Evolutionary conservation across 2,888 invertebrate genomes (phyloP).

Genomic region (Yponomeuta malinellus): DNA sequence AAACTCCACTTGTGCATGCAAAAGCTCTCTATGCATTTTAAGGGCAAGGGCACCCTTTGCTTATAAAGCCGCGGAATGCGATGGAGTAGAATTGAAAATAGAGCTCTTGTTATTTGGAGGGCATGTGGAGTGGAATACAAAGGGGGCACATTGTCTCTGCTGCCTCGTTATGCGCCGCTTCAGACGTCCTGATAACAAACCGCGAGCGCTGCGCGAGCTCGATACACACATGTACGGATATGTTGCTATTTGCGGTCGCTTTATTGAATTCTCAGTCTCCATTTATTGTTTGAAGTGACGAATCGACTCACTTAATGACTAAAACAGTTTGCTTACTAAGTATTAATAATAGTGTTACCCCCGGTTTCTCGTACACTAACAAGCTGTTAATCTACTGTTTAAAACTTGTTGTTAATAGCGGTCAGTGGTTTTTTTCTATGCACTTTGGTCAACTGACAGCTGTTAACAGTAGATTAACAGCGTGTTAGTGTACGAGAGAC

Average conservation of each 20-base stretch:
- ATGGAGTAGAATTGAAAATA: constrained; percentile 67
- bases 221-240: background rate
- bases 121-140: constrained; percentile 66
- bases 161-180: constrained; percentile 63
- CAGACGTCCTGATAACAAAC: constrained; percentile 68
- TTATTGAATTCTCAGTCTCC: background rate
- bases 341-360: too few species aligned
- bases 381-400: too few species aligned
- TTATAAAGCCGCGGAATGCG: constrained; percentile 47
- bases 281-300: background rate
- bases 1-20: constrained; percentile 45
- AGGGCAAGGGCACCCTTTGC: constrained; percentile 41
- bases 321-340: too few species aligned
- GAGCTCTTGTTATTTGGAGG: constrained; percentile 72
- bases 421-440: too few species aligned
- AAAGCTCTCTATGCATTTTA: constrained; percentile 54
- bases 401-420: too few species aligned
- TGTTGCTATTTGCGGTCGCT: background rate
- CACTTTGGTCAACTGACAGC: too few species aligned
- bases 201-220: constrained; percentile 24
- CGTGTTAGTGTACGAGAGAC: too few species aligned
- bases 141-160: constrained; percentile 64
- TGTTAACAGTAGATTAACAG: too few species aligned
- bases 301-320: background rate
- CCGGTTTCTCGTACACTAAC: too few species aligned